phyloP scores from a whole-genome alignment of 1,140 invertebrate species.

The Polypedilum vanderplanki region DNA sequence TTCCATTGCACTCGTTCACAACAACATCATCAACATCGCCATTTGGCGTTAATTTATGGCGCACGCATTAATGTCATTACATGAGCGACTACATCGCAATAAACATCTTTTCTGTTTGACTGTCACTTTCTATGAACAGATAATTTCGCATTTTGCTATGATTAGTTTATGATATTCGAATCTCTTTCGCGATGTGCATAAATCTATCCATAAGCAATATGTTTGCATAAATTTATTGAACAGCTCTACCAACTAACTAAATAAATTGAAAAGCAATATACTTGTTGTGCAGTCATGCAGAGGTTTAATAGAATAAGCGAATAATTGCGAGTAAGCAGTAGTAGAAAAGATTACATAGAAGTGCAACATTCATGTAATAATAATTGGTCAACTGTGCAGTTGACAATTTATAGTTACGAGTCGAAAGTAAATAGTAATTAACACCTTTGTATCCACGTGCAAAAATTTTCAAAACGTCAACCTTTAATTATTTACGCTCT shows the following conservation, averaged over 20 bases:
- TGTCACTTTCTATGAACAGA: background rate
- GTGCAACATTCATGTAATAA: background rate
- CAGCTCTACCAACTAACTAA: background rate
- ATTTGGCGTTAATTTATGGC: background rate
- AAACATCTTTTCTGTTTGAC: background rate
- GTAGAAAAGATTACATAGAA: background rate
- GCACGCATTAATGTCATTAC: slow-evolving; percentile 16
- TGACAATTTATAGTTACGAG: background rate
- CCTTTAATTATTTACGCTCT: too few relatives aligned
- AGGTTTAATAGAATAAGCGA: too few relatives aligned
- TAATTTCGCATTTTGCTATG: background rate
- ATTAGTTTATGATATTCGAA: background rate
- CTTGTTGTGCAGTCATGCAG: too few relatives aligned
- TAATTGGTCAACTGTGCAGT: background rate
- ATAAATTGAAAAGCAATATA: background rate
- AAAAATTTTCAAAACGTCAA: too few relatives aligned
- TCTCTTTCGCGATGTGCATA: background rate
- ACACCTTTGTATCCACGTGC: background rate
- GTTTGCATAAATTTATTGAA: slow-evolving; percentile 14
- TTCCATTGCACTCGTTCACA: background rate
- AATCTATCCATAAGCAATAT: background rate
- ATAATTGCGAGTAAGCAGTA: too few relatives aligned
- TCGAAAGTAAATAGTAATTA: background rate
- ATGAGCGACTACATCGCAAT: background rate
- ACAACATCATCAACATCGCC: background rate